Evolutionary conservation across 2,113 vertebrate genomes (phyloP).

Genomic region (Paralichthys olivaceus): DNA sequence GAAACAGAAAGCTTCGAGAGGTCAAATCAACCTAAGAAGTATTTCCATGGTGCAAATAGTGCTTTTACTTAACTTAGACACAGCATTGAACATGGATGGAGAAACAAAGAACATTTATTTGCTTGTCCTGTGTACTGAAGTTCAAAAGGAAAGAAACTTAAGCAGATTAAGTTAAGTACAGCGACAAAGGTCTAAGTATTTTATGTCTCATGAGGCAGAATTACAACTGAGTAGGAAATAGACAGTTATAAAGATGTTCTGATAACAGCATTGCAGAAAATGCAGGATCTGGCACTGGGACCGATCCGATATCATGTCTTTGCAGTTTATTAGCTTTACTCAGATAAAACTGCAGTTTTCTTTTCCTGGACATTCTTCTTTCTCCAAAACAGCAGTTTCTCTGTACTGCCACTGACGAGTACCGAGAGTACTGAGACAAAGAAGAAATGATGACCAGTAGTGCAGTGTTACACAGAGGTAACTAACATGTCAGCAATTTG

Average conservation of each 20-base stretch:
- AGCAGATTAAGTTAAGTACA: neutral
- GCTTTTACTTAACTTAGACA: neutral
- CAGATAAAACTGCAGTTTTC: too few relatives aligned
- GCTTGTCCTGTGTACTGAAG: neutral
- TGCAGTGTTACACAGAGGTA: too few relatives aligned
- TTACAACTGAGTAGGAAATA: neutral
- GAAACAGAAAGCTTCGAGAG: constrained; percentile 10
- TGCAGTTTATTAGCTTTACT: neutral
- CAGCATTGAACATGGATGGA: neutral
- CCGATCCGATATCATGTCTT: neutral
- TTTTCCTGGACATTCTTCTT: neutral
- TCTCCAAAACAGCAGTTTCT: neutral
- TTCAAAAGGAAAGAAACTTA: neutral
- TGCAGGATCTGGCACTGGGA: too few relatives aligned
- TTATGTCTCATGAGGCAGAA: neutral
- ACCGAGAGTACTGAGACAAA: neutral
- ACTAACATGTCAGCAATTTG: too few relatives aligned
- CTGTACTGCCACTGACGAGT: neutral
- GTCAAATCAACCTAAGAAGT: neutral
- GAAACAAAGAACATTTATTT: neutral
- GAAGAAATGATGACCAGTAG: neutral
- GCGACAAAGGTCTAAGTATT: neutral
- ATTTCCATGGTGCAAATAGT: neutral
- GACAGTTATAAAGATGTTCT: neutral
- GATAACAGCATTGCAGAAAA: too few relatives aligned